Conservation (phyloP, 2,797 vertebrate species). For the Pelochelys cantorii region DNA sequence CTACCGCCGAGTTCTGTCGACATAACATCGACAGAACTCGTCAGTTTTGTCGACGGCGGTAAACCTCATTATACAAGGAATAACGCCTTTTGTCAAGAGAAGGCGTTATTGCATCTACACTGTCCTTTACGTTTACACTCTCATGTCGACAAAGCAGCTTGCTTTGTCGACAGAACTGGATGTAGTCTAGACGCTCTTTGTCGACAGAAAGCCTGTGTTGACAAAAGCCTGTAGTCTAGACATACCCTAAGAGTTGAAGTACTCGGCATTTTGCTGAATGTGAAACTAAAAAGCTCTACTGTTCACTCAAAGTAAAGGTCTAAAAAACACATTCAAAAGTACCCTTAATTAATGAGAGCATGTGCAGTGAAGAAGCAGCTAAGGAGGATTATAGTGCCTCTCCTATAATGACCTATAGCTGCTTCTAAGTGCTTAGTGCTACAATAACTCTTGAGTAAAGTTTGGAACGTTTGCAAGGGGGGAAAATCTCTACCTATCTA, state of each 20-base stretch:
- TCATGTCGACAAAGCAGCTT: no score
- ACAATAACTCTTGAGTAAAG: constrained; percentile 9
- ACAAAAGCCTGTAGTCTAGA: no score
- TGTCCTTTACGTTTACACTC: no score
- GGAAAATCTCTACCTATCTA: constrained; percentile 2
- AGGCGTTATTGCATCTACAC: no score
- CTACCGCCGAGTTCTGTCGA: no score
- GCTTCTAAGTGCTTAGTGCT: constrained; percentile 18
- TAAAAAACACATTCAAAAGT: background rate
- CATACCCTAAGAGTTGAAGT: background rate
- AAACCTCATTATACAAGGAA: no score
- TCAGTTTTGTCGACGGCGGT: no score
- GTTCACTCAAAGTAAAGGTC: background rate
- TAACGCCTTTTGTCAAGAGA: no score
- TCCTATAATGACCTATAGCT: constrained; percentile 36
- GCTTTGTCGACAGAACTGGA: no score
- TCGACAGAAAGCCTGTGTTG: no score
- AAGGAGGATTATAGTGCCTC: constrained; percentile 8
- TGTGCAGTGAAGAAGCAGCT: background rate
- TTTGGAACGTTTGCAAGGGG: constrained; percentile 1
- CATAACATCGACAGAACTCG: no score
- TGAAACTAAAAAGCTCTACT: background rate
- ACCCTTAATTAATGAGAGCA: background rate
- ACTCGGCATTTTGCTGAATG: background rate
- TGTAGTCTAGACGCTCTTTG: no score